These are phyloP conservation scores for Pseudococcus viburni DNA, from an alignment of 2,888 invertebrate species.

Conservation along the genomic window DNA sequence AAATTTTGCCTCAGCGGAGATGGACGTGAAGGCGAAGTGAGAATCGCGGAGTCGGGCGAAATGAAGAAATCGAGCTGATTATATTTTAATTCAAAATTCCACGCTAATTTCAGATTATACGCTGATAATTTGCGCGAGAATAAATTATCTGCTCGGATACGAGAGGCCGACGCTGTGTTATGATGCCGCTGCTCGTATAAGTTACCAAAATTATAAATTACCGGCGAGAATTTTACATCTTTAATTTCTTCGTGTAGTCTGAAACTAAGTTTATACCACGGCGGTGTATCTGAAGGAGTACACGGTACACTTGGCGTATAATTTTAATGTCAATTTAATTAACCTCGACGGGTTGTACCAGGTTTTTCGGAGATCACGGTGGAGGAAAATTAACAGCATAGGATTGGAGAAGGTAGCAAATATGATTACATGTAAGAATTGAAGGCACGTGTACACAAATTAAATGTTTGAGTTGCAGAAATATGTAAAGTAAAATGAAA, in stretches of 20 bases:
- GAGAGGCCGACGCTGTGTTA: neutral
- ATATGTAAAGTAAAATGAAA: too few species aligned
- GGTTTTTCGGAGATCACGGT: neutral
- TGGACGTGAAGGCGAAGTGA: neutral
- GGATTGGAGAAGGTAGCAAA: too few species aligned
- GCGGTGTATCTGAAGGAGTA: neutral
- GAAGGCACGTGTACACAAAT: too few species aligned
- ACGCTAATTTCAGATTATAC: constrained; percentile 3
- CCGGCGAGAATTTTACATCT: constrained; percentile 2
- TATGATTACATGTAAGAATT: too few species aligned
- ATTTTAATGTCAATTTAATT: neutral
- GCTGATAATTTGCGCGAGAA: neutral
- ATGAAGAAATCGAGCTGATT: constrained; percentile 7
- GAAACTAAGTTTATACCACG: neutral
- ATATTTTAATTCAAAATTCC: constrained; percentile 1
- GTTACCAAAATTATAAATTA: constrained; percentile 17
- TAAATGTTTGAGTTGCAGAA: too few species aligned
- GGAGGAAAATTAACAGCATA: neutral
- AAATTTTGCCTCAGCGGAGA: too few species aligned
- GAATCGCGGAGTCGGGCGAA: neutral
- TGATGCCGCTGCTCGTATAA: neutral
- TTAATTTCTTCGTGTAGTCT: neutral
- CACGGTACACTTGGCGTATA: neutral
- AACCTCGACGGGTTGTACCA: neutral
- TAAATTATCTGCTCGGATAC: neutral